Evolutionary conservation across 2,113 vertebrate species (phyloP), one percentile per base, ranked within the genome.

Genomic region (Geothlypis trichas): DNA sequence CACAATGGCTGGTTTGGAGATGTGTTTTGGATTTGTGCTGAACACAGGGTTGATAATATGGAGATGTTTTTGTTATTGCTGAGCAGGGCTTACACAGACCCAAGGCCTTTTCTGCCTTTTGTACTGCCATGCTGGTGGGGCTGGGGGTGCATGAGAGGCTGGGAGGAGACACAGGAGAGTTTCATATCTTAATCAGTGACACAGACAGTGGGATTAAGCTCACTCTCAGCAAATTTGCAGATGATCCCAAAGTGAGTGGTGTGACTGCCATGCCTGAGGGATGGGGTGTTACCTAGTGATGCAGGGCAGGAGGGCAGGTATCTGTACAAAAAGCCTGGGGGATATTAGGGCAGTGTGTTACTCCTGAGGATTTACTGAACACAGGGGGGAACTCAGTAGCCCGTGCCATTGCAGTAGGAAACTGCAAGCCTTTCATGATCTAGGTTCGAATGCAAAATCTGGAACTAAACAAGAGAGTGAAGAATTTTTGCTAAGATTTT

Each of bases 71-170:
- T 41, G 19, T 41, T 87, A 14, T 2, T 87, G n/a, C 1, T 55
- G 24, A 47, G 66, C 41, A 79, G 10, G 2, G 7, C 13, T 79
- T 63, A 0, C 13, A 30, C 23, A 55, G 39, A 62, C 13, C 19
- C 57, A 55, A 55, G 2, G n/a, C 8, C 10, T 62, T 62, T 33
- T 62, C n/a, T 71, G 57, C 13, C 15, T n/a, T 79, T 41, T 2
- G 1, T 30, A 1, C 23, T 62, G 55, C 2, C 3, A 3, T 1
- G 0, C 47, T 39, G 84, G 10, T 20, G 30, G 24, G 27, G 42
- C n/a, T 39, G 9, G 27, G 46, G 10, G 3, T 33, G 18, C 33
- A 10, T 15, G 31, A 2, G 46, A 46, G 18, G 14, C 4, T 69
- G 33, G 4, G 46, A 9, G 28, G 74, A n/a, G n/a, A 24, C 23